Base-by-base conservation (phyloP, 2,888 invertebrate genomes). In the Brenthis daphne region DNA sequence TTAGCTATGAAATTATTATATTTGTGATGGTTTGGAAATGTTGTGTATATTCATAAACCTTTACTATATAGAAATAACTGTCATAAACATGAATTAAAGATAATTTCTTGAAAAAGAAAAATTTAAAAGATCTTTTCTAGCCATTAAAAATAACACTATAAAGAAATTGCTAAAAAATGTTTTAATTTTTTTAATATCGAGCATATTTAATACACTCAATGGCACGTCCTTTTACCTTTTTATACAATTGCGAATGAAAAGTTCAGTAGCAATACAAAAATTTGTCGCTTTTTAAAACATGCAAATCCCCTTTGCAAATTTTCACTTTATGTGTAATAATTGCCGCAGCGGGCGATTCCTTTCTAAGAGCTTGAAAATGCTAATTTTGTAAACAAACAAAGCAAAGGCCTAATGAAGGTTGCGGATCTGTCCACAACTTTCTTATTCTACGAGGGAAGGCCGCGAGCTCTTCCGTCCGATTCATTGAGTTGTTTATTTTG, bases 351-450 rank as follows among this genome's bases (percentile, higher is more conserved):
- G 80, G 78, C 81, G 77, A 80, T 81, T 78, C 77, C 74, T 77
- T 82, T 82, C 83, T 85, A 82, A 82, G 82, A 84, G 85, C 84
- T 86, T 85, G 85, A 85, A 83, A 86, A 88, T 90, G 89, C 87
- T 91, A 91, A 92, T 92, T 91, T 88, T 80, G 85, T 85, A 84
- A 85, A 86, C 88, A 92, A 92, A 90, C 90, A 91, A 90, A 88
- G 86, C 83, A 81, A 82, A 83, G 83, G 85, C 85, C 90, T 92
- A 92, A 92, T 91, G 92, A 92, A 89, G 87, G 86, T 86, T 80
- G 83, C 81, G 85, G 85, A 85, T 79, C 82, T 80, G 80, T 80
- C 84, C 85, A 84, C 85, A 87, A 92, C 86, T 92, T 91, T 90
- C 89, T 90, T 91, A 86, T 87, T 86, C 86, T 82, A 77, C 73